Percentiles rank a stretch among this genome's conserved stretches.
Evolutionary conservation across 2,888 invertebrate species (phyloP).

Genomic region (Lycocerus yunnanus): DNA sequence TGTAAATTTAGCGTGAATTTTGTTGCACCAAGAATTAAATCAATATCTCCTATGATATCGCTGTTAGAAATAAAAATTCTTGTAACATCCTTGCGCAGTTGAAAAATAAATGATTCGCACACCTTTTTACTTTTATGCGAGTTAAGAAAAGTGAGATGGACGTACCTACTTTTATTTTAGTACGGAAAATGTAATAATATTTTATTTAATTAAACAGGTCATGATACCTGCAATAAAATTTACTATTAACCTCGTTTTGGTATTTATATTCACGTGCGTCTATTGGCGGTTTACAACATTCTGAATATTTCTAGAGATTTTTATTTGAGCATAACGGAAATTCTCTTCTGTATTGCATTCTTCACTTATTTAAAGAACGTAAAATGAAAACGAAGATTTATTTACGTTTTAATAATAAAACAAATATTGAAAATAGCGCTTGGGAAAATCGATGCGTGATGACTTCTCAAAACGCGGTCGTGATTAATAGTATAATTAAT

Average conservation of each 20-base stretch:
- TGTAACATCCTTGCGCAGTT: conserved; percentile 30
- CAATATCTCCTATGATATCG: conserved; percentile 35
- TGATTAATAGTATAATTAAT: not conserved
- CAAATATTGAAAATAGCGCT: not conserved
- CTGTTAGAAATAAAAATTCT: conserved; percentile 26
- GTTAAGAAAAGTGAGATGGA: not conserved
- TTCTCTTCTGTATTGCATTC: not conserved
- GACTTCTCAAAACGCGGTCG: not conserved
- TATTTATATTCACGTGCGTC: not conserved
- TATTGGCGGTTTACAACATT: not conserved
- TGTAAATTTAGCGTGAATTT: conserved; percentile 40
- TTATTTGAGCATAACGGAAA: not conserved
- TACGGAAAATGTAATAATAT: not conserved
- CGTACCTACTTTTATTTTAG: not conserved
- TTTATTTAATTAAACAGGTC: not conserved
- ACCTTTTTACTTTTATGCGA: not conserved
- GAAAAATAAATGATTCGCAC: conserved; percentile 11
- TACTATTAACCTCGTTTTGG: not conserved
- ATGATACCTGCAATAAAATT: not conserved
- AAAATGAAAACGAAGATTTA: not conserved
- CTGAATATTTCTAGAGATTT: not conserved
- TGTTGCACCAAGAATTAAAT: conserved; percentile 39
- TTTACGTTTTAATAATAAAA: not conserved
- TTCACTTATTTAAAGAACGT: not conserved
- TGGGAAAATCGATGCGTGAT: not conserved